phyloP scores from a whole-genome alignment of 2,888 invertebrate species.

The Chloroclysta siterata region DNA sequence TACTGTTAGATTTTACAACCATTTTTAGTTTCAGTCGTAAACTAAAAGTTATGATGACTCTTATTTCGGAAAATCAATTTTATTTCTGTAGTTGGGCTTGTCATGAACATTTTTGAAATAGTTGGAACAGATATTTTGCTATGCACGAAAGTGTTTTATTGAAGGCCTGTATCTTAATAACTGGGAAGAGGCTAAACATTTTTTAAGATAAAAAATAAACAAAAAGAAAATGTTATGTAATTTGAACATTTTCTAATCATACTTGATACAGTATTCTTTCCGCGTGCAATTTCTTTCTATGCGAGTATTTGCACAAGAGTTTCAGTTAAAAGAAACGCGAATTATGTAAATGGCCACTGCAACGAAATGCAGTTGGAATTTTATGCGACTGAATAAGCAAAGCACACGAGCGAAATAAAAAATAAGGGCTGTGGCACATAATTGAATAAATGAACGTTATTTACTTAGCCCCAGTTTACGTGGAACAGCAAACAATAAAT shows the following conservation, averaged over 20 bases:
- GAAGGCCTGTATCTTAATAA: too few relatives aligned
- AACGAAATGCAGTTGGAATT: conserved; percentile 37
- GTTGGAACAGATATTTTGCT: too few relatives aligned
- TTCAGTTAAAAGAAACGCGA: conserved; percentile 27
- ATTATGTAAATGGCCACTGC: conserved; percentile 37
- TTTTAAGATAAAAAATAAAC: too few relatives aligned
- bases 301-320: conserved; percentile 12
- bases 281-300: background rate
- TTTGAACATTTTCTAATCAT: background rate
- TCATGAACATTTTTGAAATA: background rate
- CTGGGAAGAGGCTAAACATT: too few relatives aligned
- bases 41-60: conserved; percentile 49
- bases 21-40: conserved; percentile 52
- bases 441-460: conserved; percentile 51
- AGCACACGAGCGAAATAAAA: conserved; percentile 39
- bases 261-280: background rate
- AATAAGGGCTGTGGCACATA: conserved; percentile 47
- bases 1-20: conserved; percentile 64
- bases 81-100: background rate
- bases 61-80: conserved; percentile 35
- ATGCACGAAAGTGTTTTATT: too few relatives aligned
- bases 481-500: conserved; percentile 63
- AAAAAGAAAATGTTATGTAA: background rate
- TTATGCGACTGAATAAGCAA: conserved; percentile 37
- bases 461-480: conserved; percentile 34